Percentiles rank a stretch among this genome's conserved stretches.
Evolutionary conservation across 2,113 vertebrate species (phyloP).

Genomic region (Cathartes aura): DNA sequence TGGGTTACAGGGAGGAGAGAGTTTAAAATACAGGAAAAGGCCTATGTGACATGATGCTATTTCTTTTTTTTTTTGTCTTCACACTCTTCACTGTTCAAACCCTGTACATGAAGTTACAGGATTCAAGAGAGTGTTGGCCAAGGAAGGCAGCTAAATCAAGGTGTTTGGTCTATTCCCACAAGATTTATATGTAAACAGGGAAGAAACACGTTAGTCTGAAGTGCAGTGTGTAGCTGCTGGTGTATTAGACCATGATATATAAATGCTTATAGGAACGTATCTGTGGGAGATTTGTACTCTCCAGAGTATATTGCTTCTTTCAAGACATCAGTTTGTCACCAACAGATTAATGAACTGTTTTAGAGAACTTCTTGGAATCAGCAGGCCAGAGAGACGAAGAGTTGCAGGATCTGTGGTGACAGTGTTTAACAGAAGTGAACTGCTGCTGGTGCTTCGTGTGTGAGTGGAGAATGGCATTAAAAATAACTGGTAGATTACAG

Average conservation of each 20-base stretch:
- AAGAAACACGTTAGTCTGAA: background rate
- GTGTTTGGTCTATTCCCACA: background rate
- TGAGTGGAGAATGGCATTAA: background rate
- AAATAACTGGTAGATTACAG: background rate
- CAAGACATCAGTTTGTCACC: conserved; percentile 19
- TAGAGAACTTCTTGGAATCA: background rate
- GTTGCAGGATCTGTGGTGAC: background rate
- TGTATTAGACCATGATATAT: background rate
- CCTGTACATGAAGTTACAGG: background rate
- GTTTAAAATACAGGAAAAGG: background rate
- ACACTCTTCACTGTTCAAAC: background rate
- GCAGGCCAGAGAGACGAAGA: background rate
- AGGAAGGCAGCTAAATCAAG: background rate
- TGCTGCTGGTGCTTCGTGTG: background rate
- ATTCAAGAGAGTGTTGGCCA: background rate
- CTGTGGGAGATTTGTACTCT: background rate
- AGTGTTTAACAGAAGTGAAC: background rate
- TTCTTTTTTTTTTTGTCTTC: background rate
- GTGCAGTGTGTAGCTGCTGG: background rate
- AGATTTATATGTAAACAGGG: background rate
- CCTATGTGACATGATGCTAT: background rate
- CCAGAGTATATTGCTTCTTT: background rate
- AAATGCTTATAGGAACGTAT: background rate
- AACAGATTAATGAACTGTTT: conserved; percentile 31
- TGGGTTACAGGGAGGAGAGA: background rate